These are phyloP conservation scores for Rapana venosa DNA, from an alignment of 2,888 invertebrate species.

Conservation along the genomic window DNA sequence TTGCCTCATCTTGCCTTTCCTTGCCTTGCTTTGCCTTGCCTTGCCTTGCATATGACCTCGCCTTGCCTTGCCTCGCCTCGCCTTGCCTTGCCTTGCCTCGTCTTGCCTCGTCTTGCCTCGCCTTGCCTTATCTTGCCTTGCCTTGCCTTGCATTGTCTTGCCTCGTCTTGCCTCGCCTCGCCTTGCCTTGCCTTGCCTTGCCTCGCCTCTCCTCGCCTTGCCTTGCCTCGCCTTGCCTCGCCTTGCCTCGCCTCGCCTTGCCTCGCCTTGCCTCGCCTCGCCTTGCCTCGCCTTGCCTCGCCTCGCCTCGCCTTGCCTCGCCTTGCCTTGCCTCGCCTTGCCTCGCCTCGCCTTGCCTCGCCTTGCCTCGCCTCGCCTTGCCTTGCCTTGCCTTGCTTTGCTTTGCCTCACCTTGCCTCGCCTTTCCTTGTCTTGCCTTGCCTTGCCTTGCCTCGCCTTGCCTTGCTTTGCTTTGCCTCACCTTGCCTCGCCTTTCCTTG, in stretches of 20 bases:
- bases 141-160: too few relatives aligned
- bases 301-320: too few relatives aligned
- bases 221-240: background rate
- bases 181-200: background rate
- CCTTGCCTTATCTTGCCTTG: too few relatives aligned
- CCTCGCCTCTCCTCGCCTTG: too few relatives aligned
- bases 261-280: background rate
- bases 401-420: slow-evolving; percentile 44
- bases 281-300: too few relatives aligned
- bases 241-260: background rate
- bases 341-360: background rate
- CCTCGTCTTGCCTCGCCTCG: background rate
- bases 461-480: slow-evolving; percentile 20
- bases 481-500: background rate
- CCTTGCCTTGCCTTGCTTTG: slow-evolving; percentile 25
- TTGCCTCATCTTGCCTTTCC: background rate
- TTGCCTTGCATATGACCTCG: too few relatives aligned
- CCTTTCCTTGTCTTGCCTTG: slow-evolving; percentile 19
- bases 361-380: background rate
- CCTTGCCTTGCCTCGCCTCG: too few relatives aligned
- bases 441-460: slow-evolving; percentile 22
- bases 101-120: too few relatives aligned
- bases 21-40: background rate
- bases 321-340: too few relatives aligned
- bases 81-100: too few relatives aligned